A percentile compares a stretch with the other conserved stretches of the same genome.
phyloP scores from a whole-genome alignment of 2,888 invertebrate species.

The Sinelater perroti region DNA sequence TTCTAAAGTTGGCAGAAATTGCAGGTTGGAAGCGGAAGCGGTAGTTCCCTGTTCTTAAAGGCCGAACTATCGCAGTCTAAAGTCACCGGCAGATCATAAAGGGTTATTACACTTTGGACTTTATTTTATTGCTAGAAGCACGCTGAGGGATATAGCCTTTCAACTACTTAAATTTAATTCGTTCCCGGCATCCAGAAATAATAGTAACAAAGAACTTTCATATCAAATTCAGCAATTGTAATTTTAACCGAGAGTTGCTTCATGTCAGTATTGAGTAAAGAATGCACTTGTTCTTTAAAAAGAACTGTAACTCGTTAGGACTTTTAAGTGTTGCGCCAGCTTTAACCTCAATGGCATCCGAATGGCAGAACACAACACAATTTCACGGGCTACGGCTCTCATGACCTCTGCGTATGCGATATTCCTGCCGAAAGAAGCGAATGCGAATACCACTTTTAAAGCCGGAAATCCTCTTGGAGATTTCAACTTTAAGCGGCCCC shows the following conservation, averaged over 20 bases:
- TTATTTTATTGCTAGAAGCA: conserved; percentile 35
- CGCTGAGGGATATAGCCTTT: conserved; percentile 24
- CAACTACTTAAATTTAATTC: conserved; percentile 25
- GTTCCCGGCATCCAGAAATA: too few species aligned
- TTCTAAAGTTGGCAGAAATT: conserved; percentile 36
- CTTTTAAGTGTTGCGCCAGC: conserved; percentile 42
- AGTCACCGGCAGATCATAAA: conserved; percentile 41
- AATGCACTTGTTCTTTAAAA: too few species aligned
- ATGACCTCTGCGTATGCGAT: conserved; percentile 47
- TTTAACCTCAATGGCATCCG: conserved; percentile 47
- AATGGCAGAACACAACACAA: conserved; percentile 51
- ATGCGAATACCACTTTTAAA: conserved; percentile 28
- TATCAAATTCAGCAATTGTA: too few species aligned
- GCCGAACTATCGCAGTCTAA: conserved; percentile 35
- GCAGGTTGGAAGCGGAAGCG: conserved; percentile 36
- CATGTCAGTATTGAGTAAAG: too few species aligned
- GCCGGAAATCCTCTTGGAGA: conserved; percentile 12
- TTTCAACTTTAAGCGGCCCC: conserved; percentile 20
- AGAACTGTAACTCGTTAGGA: conserved; percentile 34
- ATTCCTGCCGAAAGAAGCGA: conserved; percentile 34
- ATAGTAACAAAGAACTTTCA: too few species aligned
- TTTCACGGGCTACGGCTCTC: conserved; percentile 49
- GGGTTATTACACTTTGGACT: conserved; percentile 39
- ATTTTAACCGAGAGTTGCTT: too few species aligned
- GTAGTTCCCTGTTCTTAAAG: conserved; percentile 37